Conservation (phyloP, 2,888 invertebrate genomes). For the Dolichopus griseipennis region DNA sequence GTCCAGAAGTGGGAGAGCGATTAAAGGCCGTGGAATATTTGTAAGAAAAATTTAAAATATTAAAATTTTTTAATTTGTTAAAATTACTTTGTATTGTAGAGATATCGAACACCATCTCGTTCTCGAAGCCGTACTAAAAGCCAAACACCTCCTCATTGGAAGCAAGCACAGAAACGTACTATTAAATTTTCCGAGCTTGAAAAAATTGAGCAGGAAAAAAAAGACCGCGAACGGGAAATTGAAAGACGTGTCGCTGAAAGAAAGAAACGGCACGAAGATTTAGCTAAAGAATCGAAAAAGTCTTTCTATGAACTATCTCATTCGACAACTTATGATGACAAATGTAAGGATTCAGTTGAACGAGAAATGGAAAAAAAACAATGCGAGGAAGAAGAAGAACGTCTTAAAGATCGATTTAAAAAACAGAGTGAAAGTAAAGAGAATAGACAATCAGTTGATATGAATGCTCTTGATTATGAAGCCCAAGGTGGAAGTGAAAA, state of each 20-base stretch:
- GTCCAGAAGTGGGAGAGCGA: constrained; percentile 67
- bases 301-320: constrained; percentile 44
- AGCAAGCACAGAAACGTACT: constrained; percentile 74
- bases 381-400: constrained; percentile 16
- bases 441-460: constrained; percentile 46
- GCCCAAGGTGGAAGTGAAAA: constrained; percentile 49
- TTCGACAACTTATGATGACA: constrained; percentile 39
- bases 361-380: constrained; percentile 26
- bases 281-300: constrained; percentile 42
- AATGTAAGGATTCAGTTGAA: constrained; percentile 22
- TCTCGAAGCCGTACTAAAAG: constrained; percentile 74
- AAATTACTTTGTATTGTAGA: constrained; percentile 46
- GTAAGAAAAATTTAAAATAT: constrained; percentile 51
- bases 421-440: not conserved
- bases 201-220: constrained; percentile 59
- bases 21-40: constrained; percentile 86
- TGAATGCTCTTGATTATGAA: constrained; percentile 67
- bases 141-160: constrained; percentile 90
- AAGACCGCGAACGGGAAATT: constrained; percentile 51
- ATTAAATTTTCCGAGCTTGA: constrained; percentile 76
- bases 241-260: constrained; percentile 48
- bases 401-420: constrained; percentile 15
- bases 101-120: constrained; percentile 73
- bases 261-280: constrained; percentile 48
- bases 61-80: not conserved